Evolutionary conservation across 1,140 invertebrate genomes (phyloP).

Genomic region (Conus betulinus): DNA sequence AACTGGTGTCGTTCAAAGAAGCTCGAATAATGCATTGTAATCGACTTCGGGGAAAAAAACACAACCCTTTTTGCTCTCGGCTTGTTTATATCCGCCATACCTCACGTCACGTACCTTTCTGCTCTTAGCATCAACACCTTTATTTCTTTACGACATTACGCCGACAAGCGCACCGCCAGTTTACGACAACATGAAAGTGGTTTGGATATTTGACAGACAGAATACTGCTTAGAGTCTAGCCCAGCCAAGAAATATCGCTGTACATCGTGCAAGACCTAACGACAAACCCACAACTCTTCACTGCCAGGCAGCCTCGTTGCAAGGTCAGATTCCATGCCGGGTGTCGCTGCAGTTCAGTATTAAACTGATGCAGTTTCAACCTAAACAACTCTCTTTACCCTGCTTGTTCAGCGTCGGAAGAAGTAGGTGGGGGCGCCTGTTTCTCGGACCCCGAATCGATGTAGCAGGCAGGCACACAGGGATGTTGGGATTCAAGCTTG

Average conservation of each 20-base stretch:
- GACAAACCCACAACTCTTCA: not conserved
- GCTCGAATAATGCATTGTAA: too few relatives aligned
- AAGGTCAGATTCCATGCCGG: too few relatives aligned
- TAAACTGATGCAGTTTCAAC: not conserved
- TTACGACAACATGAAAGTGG: constrained; percentile 29
- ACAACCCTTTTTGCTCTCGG: too few relatives aligned
- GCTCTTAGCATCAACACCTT: not conserved
- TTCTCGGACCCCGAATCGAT: too few relatives aligned
- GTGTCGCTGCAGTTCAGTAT: too few relatives aligned
- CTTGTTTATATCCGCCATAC: too few relatives aligned
- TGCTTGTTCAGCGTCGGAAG: too few relatives aligned
- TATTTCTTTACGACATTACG: constrained; percentile 13
- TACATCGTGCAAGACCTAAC: not conserved
- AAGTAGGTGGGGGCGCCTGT: too few relatives aligned
- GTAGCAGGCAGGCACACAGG: too few relatives aligned
- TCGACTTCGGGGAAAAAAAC: too few relatives aligned
- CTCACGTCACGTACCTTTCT: not conserved
- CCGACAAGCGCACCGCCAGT: not conserved
- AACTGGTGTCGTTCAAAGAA: too few relatives aligned
- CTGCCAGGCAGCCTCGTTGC: not conserved
- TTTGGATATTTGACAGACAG: not conserved
- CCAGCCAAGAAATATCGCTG: not conserved
- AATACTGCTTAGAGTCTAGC: not conserved
- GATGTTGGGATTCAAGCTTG: too few relatives aligned
- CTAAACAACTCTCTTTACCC: not conserved